These are phyloP conservation scores for Notothenia coriiceps DNA, from an alignment of 2,113 vertebrate genomes.

Conservation along the genomic window DNA sequence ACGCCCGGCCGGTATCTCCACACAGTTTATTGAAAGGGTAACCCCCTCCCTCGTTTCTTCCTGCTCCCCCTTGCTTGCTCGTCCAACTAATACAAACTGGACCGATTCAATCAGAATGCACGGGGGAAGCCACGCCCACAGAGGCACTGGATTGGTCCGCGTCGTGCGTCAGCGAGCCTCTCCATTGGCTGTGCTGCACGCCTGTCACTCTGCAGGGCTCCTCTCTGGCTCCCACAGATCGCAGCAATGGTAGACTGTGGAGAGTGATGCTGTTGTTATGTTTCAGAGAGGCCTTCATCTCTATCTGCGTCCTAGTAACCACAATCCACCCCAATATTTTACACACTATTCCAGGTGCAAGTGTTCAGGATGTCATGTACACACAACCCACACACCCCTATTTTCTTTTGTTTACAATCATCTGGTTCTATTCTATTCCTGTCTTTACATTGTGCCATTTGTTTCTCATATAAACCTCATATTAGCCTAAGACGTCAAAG, in stretches of 20 bases:
- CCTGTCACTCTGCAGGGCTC: constrained; percentile 21
- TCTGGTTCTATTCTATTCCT: neutral
- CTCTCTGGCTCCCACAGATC: constrained; percentile 11
- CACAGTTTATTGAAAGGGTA: neutral
- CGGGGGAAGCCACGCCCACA: constrained; percentile 55
- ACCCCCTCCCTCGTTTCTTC: neutral
- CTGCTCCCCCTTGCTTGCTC: constrained; percentile 30
- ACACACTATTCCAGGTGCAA: neutral
- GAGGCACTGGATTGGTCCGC: constrained; percentile 55
- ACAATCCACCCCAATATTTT: neutral
- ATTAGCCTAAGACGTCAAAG: neutral
- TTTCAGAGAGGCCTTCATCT: constrained; percentile 32
- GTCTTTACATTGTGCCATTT: neutral
- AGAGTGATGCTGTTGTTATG: constrained; percentile 70
- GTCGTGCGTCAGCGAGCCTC: neutral
- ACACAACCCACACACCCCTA: neutral
- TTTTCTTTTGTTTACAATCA: neutral
- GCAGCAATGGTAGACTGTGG: constrained; percentile 44
- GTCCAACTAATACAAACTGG: constrained; percentile 72
- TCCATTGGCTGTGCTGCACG: constrained; percentile 61
- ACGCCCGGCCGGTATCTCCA: neutral
- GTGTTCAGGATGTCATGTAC: too few species aligned
- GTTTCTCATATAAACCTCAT: too few species aligned
- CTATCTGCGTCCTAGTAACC: constrained; percentile 9
- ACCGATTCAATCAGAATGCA: constrained; percentile 68